Percentiles rank a stretch among this genome's conserved stretches.
Conservation (phyloP, 2,888 invertebrate species). For the Nysson spinosus region DNA sequence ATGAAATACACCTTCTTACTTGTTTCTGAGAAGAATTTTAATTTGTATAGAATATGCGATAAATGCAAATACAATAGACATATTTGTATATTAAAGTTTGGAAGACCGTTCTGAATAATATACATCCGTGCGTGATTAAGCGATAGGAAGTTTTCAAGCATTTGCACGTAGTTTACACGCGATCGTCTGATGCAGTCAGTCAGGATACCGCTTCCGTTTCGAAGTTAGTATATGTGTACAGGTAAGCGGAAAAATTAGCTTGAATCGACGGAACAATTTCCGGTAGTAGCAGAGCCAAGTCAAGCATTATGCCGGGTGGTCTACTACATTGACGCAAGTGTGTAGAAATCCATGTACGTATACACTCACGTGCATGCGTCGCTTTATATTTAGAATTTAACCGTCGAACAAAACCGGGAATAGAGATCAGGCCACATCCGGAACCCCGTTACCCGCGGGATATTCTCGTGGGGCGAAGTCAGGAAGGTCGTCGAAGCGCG, state of each 20-base stretch:
- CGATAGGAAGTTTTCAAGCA: background rate
- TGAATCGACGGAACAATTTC: conserved; percentile 48
- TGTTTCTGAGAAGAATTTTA: too few species aligned
- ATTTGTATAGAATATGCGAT: too few species aligned
- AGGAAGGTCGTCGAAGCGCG: conserved; percentile 5
- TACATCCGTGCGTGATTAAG: background rate
- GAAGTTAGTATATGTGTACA: conserved; percentile 14
- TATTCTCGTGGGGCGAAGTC: conserved; percentile 1
- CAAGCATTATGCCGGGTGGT: conserved; percentile 29
- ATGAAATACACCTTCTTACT: too few species aligned
- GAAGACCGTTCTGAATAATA: too few species aligned
- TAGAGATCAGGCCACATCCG: conserved; percentile 54
- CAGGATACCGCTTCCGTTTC: conserved; percentile 31
- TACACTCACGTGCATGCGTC: conserved; percentile 2
- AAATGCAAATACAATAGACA: too few species aligned
- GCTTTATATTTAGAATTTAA: conserved; percentile 57
- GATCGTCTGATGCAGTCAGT: background rate
- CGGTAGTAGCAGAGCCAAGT: conserved; percentile 29
- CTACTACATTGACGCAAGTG: conserved; percentile 1
- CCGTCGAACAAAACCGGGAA: conserved; percentile 51
- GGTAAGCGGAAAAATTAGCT: conserved; percentile 53
- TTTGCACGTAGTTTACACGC: background rate
- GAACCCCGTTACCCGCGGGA: conserved; percentile 30
- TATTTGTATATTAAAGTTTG: too few species aligned
- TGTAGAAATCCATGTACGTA: conserved; percentile 1